Evolutionary conservation across 2,797 vertebrate species (phyloP), one percentile per base, ranked within the genome.

Genomic region (Heterohyrax brucei): DNA sequence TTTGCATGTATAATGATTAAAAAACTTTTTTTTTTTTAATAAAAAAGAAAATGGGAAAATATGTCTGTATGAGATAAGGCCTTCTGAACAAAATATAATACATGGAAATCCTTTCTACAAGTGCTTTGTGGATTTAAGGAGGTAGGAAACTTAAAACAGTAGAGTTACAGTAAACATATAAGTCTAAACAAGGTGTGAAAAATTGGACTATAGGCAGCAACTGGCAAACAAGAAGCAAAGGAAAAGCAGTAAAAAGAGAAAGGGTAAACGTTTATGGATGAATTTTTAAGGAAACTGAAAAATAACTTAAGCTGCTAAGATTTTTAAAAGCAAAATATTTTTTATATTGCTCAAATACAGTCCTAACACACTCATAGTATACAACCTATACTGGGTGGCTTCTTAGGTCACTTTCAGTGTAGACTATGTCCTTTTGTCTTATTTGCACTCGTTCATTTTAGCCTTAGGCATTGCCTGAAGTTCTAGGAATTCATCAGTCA

Each of bases 101-200:
- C 98, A 96, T 98, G 98, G 98, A 98, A 98, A 98, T 98, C 98
- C 98, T 99, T 98, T 98, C 97, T 97, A 97, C 66, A 97, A 97
- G 93, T 96, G 91, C 95, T 98, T 98, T 98, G 97, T 98, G 98
- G 96, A 98, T 94, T 98, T 96, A 97, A 96, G 97, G 98, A 98
- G 97, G 97, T 97, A 97, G 96, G 97, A 97, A 98, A 98, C 96
- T 97, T 98, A 96, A 98, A 98, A 97, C 96, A 97, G 93, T 96
- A 87, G 88, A 91, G 93, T 91, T 96, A 95, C 85, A 96, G 94
- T 98, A 98, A 98, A 98, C 96, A 96, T 0, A 0, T 64, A 95
- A 97, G 93, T 96, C 98, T 97, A 97, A 98, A 98, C 98, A 98
- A 98, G 97, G 97, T 98, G 97, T 97, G 96, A 98, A 98, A 98